Base-by-base conservation (phyloP, 2,888 invertebrate species). In the Dryomyza anilis region DNA sequence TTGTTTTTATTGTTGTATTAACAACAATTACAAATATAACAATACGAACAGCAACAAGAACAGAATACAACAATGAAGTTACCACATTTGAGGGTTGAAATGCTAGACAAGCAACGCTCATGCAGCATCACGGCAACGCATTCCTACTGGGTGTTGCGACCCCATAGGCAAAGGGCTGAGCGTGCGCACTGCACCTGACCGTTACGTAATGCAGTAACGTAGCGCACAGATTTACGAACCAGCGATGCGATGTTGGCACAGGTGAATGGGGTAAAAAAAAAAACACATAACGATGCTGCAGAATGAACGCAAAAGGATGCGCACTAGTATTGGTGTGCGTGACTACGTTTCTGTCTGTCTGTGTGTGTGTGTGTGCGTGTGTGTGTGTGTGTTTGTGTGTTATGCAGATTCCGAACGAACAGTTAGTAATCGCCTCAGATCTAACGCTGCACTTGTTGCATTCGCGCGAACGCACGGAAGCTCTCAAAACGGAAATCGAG, bases 381-480 rank as follows among this genome's bases (percentile, higher is more conserved):
- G 39, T 46, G 53, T 45, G 29, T 16, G 57, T 27, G 45, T 39
- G 25, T n/a, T 12, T 12, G 7, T 33, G 19, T 58, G 33, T 12
- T 33, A 19, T 43, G 50, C 23, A 6, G 19, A n/a, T 6, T 16
- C 33, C 12, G 36, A 36, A 36, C 3, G 12, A 55, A 8, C 21
- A 16, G 36, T 12, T 50, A 21, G 23, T 12, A 23, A 48, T 12
- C 50, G n/a, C 50, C 3, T 66, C 73, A 80, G 78, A 79, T 70
- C 57, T 71, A 67, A 43, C 25, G 70, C 69, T 75, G 71, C 78
- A 79, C 79, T 79, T 80, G 79, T 79, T 80, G 79, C 79, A 77
- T 77, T 55, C 69, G 64, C 71, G 64, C 70, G 74, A 53, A 29
- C 21, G n/a, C 27, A 30, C 29, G 36, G 29, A 16, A 27, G 12